Conservation (phyloP, 37 sponge, comb jelly and placozoan genomes). For the Spongilla lacustris region DNA sequence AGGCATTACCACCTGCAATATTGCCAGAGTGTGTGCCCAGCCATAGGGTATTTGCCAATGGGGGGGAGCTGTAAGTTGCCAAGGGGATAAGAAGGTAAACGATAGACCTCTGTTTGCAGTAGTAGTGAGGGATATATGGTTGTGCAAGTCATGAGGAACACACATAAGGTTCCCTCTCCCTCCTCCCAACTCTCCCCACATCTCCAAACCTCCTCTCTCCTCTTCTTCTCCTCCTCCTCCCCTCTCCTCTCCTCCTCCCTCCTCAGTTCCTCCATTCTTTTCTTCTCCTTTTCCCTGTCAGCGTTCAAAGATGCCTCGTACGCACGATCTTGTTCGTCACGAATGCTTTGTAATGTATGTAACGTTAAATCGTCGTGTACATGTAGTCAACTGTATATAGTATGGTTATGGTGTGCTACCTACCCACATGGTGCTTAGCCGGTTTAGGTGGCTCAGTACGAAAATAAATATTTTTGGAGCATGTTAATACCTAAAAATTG, state of each 20-base stretch:
- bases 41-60: not conserved
- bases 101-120: no score
- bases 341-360: not conserved
- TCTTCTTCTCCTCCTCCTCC: slow-evolving; percentile 28
- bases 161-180: not conserved
- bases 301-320: slow-evolving; percentile 62
- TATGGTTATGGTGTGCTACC: no score
- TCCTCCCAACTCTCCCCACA: slow-evolving; percentile 29
- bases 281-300: slow-evolving; percentile 67
- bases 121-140: no score
- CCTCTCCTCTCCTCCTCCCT: not conserved
- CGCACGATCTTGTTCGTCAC: slow-evolving; percentile 75
- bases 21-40: no score
- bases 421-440: no score
- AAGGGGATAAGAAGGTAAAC: not conserved
- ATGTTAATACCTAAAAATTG: no score
- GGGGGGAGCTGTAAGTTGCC: not conserved
- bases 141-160: no score
- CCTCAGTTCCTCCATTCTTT: slow-evolving; percentile 8
- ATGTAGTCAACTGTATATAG: no score
- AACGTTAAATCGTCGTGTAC: no score
- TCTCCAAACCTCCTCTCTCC: not conserved
- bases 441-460: no score
- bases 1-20: no score
- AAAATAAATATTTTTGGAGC: no score